These are phyloP conservation scores for Conistra vaccinii DNA, from an alignment of 2,888 invertebrate genomes.

Conservation along the genomic window DNA sequence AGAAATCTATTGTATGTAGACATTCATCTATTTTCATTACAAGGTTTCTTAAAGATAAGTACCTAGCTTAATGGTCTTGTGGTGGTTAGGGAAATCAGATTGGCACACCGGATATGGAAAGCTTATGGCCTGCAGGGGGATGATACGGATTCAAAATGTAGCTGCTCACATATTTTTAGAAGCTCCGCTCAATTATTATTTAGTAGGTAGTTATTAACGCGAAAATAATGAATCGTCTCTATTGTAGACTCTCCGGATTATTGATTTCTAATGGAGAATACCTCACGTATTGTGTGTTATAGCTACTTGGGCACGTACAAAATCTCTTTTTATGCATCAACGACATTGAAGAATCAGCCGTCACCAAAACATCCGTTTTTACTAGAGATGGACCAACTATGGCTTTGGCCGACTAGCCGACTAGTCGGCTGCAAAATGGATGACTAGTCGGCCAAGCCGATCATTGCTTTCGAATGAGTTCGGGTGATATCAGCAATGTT, in stretches of 20 bases:
- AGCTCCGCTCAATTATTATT: not conserved
- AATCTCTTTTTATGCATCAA: not conserved
- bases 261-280: not conserved
- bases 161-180: constrained; percentile 1
- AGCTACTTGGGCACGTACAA: not conserved
- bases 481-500: no score
- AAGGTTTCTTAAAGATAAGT: constrained; percentile 41
- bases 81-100: constrained; percentile 29
- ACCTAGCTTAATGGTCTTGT: constrained; percentile 16
- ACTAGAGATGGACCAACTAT: no score
- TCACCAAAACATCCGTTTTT: not conserved
- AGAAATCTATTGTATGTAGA: constrained; percentile 38
- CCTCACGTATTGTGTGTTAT: not conserved
- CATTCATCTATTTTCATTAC: constrained; percentile 52
- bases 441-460: no score
- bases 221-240: not conserved
- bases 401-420: no score
- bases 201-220: not conserved
- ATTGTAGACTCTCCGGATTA: not conserved
- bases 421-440: no score
- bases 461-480: no score
- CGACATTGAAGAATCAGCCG: not conserved
- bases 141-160: not conserved
- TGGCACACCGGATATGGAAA: not conserved
- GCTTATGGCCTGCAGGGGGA: no score